Evolutionary conservation across 2,113 vertebrate species (phyloP).

Genomic region (Aspiorhynchus laticeps): DNA sequence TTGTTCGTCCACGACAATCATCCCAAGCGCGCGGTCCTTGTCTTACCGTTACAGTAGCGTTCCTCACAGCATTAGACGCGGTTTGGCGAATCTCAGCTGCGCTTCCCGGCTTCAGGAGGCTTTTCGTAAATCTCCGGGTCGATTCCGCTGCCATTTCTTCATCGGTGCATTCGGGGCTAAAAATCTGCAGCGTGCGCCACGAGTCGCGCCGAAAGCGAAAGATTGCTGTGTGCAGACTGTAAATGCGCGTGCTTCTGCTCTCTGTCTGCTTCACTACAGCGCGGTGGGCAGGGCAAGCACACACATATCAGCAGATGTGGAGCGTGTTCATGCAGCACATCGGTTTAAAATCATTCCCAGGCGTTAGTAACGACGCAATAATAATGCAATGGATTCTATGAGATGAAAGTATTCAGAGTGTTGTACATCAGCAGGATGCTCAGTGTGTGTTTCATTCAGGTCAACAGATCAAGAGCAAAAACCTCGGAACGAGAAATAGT

Average conservation of each 20-base stretch:
- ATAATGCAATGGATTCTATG: not conserved
- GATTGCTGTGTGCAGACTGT: not conserved
- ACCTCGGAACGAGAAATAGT: not conserved
- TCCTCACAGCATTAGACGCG: conserved; percentile 79
- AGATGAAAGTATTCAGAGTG: not conserved
- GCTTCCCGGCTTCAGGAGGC: conserved; percentile 87
- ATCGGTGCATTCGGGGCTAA: conserved; percentile 62
- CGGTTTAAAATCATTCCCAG: not conserved
- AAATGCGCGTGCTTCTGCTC: not conserved
- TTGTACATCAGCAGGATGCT: not conserved
- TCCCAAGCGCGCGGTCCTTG: not conserved
- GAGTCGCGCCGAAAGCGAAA: not conserved
- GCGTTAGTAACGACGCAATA: not conserved
- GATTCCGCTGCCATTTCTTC: conserved; percentile 81
- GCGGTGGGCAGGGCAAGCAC: conserved; percentile 30
- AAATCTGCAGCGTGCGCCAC: not conserved
- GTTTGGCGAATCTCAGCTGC: conserved; percentile 87
- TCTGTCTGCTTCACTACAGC: not conserved
- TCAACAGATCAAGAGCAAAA: not conserved
- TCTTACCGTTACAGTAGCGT: conserved; percentile 75
- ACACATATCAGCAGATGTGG: not conserved
- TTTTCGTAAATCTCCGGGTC: conserved; percentile 90
- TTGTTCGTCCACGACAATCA: not conserved
- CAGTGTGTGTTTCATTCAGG: not conserved
- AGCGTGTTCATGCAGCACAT: not conserved